Percentiles rank a stretch among this genome's conserved stretches.
phyloP scores from a whole-genome alignment of 2,888 invertebrate species.

The Eristalis pertinax region DNA sequence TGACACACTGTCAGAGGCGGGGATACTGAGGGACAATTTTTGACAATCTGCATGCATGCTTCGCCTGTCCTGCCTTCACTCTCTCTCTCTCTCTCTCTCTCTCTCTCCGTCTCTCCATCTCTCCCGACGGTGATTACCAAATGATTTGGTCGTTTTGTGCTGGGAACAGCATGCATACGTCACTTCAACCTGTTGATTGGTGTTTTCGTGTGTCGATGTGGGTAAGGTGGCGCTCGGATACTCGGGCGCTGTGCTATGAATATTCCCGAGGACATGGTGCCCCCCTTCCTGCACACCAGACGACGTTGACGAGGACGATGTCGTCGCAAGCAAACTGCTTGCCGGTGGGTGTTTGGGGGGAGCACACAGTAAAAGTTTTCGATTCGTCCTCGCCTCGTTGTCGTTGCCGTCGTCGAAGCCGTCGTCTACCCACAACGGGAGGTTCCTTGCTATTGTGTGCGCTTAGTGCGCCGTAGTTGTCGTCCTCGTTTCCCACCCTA shows the following conservation, averaged over 20 bases:
- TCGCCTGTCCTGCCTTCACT: background rate
- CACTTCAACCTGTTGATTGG: slow-evolving; percentile 62
- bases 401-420: no score
- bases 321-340: background rate
- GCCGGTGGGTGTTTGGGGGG: slow-evolving; percentile 4
- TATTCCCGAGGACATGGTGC: slow-evolving; percentile 26
- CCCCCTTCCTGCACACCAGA: background rate
- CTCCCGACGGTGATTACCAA: background rate
- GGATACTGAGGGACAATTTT: slow-evolving; percentile 17
- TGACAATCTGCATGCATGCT: slow-evolving; percentile 60
- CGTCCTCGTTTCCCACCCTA: background rate
- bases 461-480: slow-evolving; percentile 5
- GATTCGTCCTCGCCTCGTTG: slow-evolving; percentile 38
- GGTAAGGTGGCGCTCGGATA: slow-evolving; percentile 2
- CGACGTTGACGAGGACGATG: background rate
- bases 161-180: slow-evolving; percentile 38
- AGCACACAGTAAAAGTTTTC: slow-evolving; percentile 31
- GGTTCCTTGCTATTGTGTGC: slow-evolving; percentile 45
- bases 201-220: slow-evolving; percentile 18
- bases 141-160: slow-evolving; percentile 34
- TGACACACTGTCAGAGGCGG: background rate
- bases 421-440: background rate
- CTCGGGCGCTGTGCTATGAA: background rate
- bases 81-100: background rate
- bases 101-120: background rate